phyloP scores from a whole-genome alignment of 2,797 vertebrate species.

The Pipistrellus pygmaeus region DNA sequence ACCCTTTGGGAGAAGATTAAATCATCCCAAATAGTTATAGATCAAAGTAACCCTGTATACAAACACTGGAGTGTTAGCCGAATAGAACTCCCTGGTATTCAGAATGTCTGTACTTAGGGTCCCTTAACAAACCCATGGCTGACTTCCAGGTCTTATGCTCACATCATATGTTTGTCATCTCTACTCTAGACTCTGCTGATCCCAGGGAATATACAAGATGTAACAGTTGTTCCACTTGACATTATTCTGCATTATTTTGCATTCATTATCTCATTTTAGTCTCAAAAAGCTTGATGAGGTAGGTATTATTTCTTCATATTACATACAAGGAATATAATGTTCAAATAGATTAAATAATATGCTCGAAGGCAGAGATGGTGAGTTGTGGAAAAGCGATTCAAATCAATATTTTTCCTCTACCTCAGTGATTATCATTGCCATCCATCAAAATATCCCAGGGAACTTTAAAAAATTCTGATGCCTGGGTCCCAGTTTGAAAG shows the following conservation, averaged over 20 bases:
- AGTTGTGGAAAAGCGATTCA: neutral
- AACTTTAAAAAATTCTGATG: neutral
- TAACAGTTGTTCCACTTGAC: neutral
- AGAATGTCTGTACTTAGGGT: neutral
- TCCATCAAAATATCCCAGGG: neutral
- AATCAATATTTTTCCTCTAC: neutral
- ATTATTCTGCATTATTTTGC: neutral
- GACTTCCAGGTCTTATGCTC: neutral
- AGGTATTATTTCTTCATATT: neutral
- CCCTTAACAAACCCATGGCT: neutral
- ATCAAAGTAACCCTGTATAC: neutral
- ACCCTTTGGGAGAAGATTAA: neutral
- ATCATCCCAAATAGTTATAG: neutral
- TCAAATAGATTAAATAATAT: neutral
- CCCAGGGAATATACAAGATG: neutral
- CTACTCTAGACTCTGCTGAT: neutral
- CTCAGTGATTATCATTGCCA: neutral
- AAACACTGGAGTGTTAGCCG: neutral
- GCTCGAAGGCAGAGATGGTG: neutral
- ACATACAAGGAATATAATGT: neutral
- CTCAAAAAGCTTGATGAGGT: neutral
- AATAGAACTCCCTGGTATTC: neutral
- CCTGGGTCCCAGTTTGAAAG: neutral
- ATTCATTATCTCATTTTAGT: neutral
- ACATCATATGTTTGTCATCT: neutral